Conservation (phyloP, 2,888 invertebrate species). For the Meghimatium bilineatum region DNA sequence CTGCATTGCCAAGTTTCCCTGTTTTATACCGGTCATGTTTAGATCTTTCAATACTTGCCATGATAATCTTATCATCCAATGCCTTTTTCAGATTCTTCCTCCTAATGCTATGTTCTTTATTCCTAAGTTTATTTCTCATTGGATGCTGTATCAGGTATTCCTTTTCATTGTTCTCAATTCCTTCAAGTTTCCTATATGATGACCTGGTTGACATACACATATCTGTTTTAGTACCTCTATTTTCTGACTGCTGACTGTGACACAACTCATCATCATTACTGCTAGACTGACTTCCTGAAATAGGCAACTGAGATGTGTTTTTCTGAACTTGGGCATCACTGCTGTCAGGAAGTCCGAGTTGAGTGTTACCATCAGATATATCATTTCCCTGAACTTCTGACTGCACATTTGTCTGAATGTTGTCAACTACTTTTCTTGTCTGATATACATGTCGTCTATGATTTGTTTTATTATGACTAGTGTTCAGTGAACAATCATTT, state of each 20-base stretch:
- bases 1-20: no score
- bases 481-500: not conserved
- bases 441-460: not conserved
- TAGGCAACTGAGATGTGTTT: no score
- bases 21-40: not conserved
- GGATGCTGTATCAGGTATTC: not conserved
- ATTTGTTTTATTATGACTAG: no score
- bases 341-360: not conserved
- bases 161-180: not conserved
- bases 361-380: not conserved
- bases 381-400: not conserved
- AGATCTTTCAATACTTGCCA: not conserved
- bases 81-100: not conserved
- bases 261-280: not conserved
- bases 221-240: not conserved
- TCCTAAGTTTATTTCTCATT: not conserved
- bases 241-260: not conserved
- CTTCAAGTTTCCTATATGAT: not conserved
- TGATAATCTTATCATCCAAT: not conserved
- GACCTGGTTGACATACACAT: not conserved
- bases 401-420: not conserved
- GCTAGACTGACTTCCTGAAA: not conserved
- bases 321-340: not conserved
- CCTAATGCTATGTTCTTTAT: not conserved
- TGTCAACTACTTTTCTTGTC: not conserved